Evolutionary conservation across 2,797 vertebrate genomes (phyloP), one percentile per base, ranked within the genome.

Genomic region (Tiaroga cobitis): DNA sequence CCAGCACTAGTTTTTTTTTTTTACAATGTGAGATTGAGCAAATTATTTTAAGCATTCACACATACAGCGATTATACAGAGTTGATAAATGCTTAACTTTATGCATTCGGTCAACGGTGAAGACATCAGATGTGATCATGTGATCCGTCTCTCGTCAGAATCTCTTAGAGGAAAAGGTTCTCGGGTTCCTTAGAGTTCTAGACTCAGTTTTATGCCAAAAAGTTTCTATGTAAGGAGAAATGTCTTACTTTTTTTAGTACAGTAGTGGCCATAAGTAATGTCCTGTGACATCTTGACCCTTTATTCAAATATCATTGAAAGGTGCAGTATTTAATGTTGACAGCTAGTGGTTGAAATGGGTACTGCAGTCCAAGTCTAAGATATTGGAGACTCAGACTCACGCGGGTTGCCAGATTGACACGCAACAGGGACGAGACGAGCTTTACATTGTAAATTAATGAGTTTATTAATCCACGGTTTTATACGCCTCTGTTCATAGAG

Each of bases 11-110:
- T 46, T 46, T 46, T 46, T 10, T 46, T n/a, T 63, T 29, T 26
- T n/a, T n/a, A n/a, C 15, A 51, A 61, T 32, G 56, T n/a, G 85
- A 72, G 32, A 21, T 41, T 51, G 69, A 39, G 26, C 41, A 16
- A 80, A 39, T 84, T 88, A n/a, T 77, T 65, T 7, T 6, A 56
- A 81, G 72, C 43, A 56, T 87, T 78, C 63, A 59, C 39, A 69
- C 41, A 39, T 70, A 51, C 74, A 77, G 32, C 7, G 43, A 32
- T 77, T 46, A 46, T 16, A 46, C 46, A 46, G 43, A 46, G 46
- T 46, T 46, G 15, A 46, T 46, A 46, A 46, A 46, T 46, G 46
- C 46, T 46, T 46, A 46, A 16, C 46, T 46, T 46, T 5, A 46
- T 46, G 46, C 46, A 46, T 46, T 46, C 13, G 1, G 46, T 46